These are phyloP conservation scores for Crocidura indochinensis DNA, from an alignment of 2,797 vertebrate genomes.

Conservation along the genomic window DNA sequence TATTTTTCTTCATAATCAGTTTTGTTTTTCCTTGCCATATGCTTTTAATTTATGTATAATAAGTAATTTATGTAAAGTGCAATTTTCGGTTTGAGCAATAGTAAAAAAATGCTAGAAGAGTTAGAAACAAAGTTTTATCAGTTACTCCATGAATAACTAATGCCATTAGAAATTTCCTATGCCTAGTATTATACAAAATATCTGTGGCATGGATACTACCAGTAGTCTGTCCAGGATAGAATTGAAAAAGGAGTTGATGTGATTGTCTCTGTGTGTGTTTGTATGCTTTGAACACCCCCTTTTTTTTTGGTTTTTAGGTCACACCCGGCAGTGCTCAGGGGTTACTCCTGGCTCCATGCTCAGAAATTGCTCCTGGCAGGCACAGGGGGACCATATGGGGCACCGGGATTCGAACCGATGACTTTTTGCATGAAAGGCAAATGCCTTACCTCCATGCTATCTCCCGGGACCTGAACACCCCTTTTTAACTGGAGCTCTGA, in stretches of 20 bases:
- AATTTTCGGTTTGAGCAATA: not conserved
- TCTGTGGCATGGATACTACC: not conserved
- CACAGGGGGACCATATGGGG: too few species aligned
- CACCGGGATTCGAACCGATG: too few species aligned
- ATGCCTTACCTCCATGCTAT: too few species aligned
- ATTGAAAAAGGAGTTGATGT: not conserved
- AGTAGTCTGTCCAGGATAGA: not conserved
- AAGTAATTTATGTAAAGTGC: too few species aligned
- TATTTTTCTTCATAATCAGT: not conserved
- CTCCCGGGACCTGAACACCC: too few species aligned
- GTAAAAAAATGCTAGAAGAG: not conserved
- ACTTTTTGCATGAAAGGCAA: too few species aligned
- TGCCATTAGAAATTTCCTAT: not conserved
- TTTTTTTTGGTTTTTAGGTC: too few species aligned
- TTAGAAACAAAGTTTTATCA: not conserved
- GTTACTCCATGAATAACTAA: not conserved
- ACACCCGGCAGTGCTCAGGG: too few species aligned
- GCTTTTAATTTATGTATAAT: not conserved
- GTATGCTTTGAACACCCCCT: not conserved
- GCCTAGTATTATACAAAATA: not conserved
- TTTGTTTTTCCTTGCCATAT: slow-evolving; percentile 20
- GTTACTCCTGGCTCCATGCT: too few species aligned
- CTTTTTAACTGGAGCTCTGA: not conserved
- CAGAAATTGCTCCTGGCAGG: too few species aligned
- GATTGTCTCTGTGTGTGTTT: not conserved